These are phyloP conservation scores for Zaprionus camerounensis DNA, from an alignment of 1,140 invertebrate species.

Conservation along the genomic window DNA sequence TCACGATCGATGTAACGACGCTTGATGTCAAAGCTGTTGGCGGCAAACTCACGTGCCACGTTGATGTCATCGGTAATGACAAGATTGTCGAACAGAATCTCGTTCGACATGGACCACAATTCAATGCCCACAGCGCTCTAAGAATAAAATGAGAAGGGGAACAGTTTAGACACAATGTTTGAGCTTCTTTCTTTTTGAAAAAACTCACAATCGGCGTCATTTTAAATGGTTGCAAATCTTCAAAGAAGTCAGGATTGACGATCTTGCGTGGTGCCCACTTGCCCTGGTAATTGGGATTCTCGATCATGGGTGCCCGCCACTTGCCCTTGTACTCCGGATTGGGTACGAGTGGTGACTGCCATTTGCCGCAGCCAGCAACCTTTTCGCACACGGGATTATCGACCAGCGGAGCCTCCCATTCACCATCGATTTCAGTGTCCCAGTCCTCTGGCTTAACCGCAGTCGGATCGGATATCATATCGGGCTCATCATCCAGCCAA, in stretches of 20 bases:
- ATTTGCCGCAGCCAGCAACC: slow-evolving; percentile 95
- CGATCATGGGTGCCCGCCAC: slow-evolving; percentile 95
- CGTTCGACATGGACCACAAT: slow-evolving; percentile 98
- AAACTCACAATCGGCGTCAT: slow-evolving; percentile 96
- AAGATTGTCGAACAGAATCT: slow-evolving; percentile 98
- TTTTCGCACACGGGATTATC: slow-evolving; percentile 95
- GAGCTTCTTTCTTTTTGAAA: not conserved
- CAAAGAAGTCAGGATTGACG: slow-evolving; percentile 96
- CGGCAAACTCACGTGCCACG: slow-evolving; percentile 92
- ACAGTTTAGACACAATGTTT: not conserved
- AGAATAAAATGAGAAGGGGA: not conserved
- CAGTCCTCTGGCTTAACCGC: slow-evolving; percentile 96
- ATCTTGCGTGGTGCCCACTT: slow-evolving; percentile 96
- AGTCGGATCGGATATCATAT: slow-evolving; percentile 94
- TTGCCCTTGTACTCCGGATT: slow-evolving; percentile 97
- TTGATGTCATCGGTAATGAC: slow-evolving; percentile 93
- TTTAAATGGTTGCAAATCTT: slow-evolving; percentile 94
- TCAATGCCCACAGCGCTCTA: slow-evolving; percentile 97
- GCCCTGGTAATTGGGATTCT: slow-evolving; percentile 97
- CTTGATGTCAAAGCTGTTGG: slow-evolving; percentile 94
- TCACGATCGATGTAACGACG: slow-evolving; percentile 91
- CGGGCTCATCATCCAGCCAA: slow-evolving; percentile 97
- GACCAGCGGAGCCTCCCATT: slow-evolving; percentile 98
- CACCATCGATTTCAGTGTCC: slow-evolving; percentile 99
- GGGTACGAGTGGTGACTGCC: slow-evolving; percentile 93